phyloP scores from a whole-genome alignment of 1,140 invertebrate species.

The Drosophila dunni region DNA sequence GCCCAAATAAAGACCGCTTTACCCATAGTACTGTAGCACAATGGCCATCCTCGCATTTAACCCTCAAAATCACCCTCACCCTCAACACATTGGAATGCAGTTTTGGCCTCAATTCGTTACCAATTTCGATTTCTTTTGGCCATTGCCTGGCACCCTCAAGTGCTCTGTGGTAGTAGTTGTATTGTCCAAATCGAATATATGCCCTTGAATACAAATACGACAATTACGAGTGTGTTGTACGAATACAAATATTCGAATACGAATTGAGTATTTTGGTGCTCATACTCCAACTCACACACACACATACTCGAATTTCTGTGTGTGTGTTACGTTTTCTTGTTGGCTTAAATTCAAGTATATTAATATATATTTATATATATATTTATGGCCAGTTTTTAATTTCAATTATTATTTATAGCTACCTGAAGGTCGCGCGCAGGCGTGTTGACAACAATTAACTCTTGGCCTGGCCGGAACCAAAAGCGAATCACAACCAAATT shows the following conservation, averaged over 20 bases:
- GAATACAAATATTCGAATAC: conserved; percentile 14
- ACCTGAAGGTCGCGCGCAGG: conserved; percentile 36
- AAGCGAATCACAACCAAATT: background rate
- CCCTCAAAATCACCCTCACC: conserved; percentile 17
- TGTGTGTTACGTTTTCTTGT: background rate
- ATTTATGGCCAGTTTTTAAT: conserved; percentile 49
- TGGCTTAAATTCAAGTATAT: conserved; percentile 1
- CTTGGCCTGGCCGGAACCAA: conserved; percentile 23
- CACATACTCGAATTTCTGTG: background rate
- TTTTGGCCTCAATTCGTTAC: conserved; percentile 17
- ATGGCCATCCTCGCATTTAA: conserved; percentile 23
- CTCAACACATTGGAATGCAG: conserved; percentile 43
- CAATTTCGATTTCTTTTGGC: conserved; percentile 28
- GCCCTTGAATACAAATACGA: conserved; percentile 36
- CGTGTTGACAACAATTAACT: conserved; percentile 47
- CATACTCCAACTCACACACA: too few relatives aligned
- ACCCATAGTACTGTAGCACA: background rate
- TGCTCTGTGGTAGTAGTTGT: background rate
- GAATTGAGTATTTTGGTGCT: conserved; percentile 35
- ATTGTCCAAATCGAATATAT: conserved; percentile 10
- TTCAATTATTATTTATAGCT: conserved; percentile 42
- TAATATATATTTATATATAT: background rate
- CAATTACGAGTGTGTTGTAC: background rate
- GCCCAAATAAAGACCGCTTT: too few relatives aligned
- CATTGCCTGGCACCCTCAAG: conserved; percentile 5